Conservation (phyloP, 2,888 invertebrate species). For the Drosophila limbata region DNA sequence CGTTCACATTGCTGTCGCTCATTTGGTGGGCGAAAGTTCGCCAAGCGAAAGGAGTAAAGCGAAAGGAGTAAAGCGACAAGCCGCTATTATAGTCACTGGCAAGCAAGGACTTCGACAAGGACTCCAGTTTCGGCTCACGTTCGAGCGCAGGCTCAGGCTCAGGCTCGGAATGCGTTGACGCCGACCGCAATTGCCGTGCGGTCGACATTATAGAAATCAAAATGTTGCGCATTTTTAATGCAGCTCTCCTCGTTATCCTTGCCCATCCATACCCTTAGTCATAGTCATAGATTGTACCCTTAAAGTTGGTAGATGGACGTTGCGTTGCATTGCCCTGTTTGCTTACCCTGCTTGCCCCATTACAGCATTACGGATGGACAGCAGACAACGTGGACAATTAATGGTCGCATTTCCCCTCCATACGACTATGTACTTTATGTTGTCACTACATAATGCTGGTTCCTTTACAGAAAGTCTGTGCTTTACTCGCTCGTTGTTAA, state of each 20-base stretch:
- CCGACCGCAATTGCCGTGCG: constrained; percentile 58
- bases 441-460: constrained; percentile 8
- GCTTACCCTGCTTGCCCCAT: constrained; percentile 43
- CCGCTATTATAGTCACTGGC: constrained; percentile 10
- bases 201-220: constrained; percentile 68
- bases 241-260: constrained; percentile 5
- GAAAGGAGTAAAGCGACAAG: constrained; percentile 34
- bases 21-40: constrained; percentile 49
- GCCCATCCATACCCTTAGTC: constrained; percentile 29
- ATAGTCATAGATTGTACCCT: constrained; percentile 6
- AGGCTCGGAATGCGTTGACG: neutral
- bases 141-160: constrained; percentile 8
- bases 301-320: constrained; percentile 31
- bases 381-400: constrained; percentile 21
- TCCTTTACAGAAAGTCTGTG: constrained; percentile 1
- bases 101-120: constrained; percentile 20
- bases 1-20: constrained; percentile 15
- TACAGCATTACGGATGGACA: constrained; percentile 27
- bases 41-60: constrained; percentile 43
- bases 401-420: constrained; percentile 30
- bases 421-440: neutral
- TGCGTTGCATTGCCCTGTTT: constrained; percentile 30
- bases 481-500: neutral
- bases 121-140: neutral
- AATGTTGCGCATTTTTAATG: constrained; percentile 73